Evolutionary conservation across 1,140 invertebrate genomes (phyloP).

Genomic region (Atopsyche davidsoni): DNA sequence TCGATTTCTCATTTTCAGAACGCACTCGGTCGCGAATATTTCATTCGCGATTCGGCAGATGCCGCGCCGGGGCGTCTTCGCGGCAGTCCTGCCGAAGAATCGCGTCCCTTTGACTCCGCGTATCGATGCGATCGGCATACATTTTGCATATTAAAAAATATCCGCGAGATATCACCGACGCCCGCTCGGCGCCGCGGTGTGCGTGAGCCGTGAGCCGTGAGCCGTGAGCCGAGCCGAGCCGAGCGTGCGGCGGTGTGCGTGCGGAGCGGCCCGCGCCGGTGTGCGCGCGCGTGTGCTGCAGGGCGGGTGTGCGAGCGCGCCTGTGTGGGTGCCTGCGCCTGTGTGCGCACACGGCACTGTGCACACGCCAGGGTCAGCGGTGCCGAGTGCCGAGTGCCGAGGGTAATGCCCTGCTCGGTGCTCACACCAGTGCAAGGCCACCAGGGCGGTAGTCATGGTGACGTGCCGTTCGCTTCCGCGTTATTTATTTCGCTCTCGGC

Average conservation of each 20-base stretch:
- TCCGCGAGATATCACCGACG: not conserved
- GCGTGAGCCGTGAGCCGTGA: not conserved
- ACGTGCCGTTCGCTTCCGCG: slow-evolving; percentile 25
- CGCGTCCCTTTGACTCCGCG: too few species aligned
- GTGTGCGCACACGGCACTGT: slow-evolving; percentile 20
- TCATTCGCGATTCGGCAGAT: too few species aligned
- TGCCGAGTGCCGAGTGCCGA: slow-evolving; percentile 24
- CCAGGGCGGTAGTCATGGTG: slow-evolving; percentile 28
- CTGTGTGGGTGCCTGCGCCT: not conserved
- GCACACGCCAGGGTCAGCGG: slow-evolving; percentile 30
- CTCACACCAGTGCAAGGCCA: slow-evolving; percentile 30
- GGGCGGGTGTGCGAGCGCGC: not conserved
- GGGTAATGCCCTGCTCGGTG: slow-evolving; percentile 30
- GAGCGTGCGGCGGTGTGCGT: not conserved
- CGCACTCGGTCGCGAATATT: too few species aligned
- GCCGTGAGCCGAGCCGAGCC: not conserved
- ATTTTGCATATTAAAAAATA: too few species aligned
- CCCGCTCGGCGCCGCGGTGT: not conserved
- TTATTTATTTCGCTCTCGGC: slow-evolving; percentile 14
- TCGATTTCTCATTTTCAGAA: too few species aligned
- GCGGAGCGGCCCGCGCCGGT: not conserved
- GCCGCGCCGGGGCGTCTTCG: too few species aligned
- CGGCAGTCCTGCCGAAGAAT: too few species aligned
- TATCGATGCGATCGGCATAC: too few species aligned
- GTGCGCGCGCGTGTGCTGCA: not conserved